Evolutionary conservation across 2,113 vertebrate genomes (phyloP).

Genomic region (Pedionomus torquatus): DNA sequence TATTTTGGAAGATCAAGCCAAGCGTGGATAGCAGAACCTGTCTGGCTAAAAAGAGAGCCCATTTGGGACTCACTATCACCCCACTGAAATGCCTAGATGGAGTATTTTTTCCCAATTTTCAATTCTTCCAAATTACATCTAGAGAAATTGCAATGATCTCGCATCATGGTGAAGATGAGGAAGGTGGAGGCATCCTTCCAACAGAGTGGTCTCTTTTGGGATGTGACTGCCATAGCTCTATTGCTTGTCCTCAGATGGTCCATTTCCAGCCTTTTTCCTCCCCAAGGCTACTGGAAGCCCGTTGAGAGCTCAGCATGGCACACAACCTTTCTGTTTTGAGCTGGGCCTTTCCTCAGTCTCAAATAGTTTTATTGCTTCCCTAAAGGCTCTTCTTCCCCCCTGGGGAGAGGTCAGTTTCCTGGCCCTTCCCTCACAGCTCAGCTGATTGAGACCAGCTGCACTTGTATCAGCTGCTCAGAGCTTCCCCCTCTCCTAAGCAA

Average conservation of each 20-base stretch:
- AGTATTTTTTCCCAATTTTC: not conserved
- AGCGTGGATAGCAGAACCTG: not conserved
- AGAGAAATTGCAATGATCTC: not conserved
- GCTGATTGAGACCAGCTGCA: not conserved
- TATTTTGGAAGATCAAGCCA: constrained; percentile 37
- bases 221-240: not conserved
- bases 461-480: not conserved
- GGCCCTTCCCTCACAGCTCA: rapidly evolving
- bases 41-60: not conserved
- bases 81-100: rapidly evolving
- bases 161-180: not conserved
- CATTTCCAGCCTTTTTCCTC: not conserved
- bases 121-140: not conserved
- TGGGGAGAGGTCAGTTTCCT: not conserved
- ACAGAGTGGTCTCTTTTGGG: rapidly evolving
- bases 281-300: not conserved
- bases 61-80: not conserved
- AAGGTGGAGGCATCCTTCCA: not conserved
- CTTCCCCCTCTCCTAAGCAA: not conserved
- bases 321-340: not conserved
- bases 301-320: not conserved
- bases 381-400: not conserved
- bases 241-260: rapidly evolving
- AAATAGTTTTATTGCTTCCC: not conserved
- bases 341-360: not conserved